Conservation (phyloP, 2,888 invertebrate genomes). For the Trichogramma evanescens region DNA sequence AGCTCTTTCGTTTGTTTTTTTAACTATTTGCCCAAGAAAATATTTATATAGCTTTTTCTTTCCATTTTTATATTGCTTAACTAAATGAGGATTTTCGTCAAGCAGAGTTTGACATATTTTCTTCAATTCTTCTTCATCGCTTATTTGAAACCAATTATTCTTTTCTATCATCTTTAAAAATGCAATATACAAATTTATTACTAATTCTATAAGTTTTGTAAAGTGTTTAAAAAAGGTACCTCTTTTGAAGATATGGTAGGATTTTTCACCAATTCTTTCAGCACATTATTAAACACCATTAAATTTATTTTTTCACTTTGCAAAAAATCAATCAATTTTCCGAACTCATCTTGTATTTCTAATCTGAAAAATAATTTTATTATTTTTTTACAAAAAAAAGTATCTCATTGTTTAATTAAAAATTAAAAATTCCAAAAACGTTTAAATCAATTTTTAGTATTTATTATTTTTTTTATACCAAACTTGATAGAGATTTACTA, state of each 20-base stretch:
- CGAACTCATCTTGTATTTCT: slow-evolving; percentile 52
- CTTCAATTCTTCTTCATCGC: slow-evolving; percentile 54
- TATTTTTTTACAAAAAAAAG: not conserved
- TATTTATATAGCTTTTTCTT: slow-evolving; percentile 64
- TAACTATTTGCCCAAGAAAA: slow-evolving; percentile 57
- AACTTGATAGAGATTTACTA: not conserved
- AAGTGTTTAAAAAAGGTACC: slow-evolving; percentile 35
- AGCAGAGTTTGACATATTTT: slow-evolving; percentile 58
- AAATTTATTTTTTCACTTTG: slow-evolving; percentile 58
- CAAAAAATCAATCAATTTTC: slow-evolving; percentile 59
- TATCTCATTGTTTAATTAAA: not conserved
- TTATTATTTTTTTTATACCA: not conserved
- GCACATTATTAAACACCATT: slow-evolving; percentile 51
- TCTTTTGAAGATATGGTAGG: slow-evolving; percentile 45
- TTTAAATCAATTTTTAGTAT: too few species aligned
- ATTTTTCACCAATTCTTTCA: slow-evolving; percentile 48
- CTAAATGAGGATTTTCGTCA: slow-evolving; percentile 59
- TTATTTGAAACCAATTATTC: slow-evolving; percentile 61
- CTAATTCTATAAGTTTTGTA: slow-evolving; percentile 1
- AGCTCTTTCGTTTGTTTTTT: slow-evolving; percentile 56
- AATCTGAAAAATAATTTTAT: slow-evolving; percentile 39
- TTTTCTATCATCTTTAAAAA: slow-evolving; percentile 52
- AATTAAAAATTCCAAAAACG: too few species aligned
- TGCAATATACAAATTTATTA: slow-evolving; percentile 13
- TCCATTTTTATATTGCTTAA: slow-evolving; percentile 61